These are phyloP conservation scores for Aptenodytes forsteri DNA, from an alignment of 2,113 vertebrate genomes.

Conservation along the genomic window DNA sequence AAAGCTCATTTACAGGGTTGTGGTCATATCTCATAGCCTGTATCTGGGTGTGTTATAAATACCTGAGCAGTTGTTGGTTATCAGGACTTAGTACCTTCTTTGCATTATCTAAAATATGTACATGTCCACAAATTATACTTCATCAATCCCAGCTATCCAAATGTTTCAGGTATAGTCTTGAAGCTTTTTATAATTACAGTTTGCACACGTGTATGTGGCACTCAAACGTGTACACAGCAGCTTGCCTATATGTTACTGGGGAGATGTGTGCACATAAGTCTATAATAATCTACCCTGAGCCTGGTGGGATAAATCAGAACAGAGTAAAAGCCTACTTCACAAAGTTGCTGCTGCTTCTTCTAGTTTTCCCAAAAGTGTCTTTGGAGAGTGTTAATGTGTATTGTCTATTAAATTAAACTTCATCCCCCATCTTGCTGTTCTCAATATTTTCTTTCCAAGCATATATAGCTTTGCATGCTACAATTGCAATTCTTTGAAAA, in stretches of 20 bases:
- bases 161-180: background rate
- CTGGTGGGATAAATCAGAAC: background rate
- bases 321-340: background rate
- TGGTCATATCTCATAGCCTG: background rate
- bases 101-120: background rate
- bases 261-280: background rate
- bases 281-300: background rate
- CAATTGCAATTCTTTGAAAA: background rate
- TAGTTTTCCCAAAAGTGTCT: background rate
- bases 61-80: background rate
- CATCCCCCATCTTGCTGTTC: background rate
- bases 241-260: background rate
- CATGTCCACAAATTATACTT: background rate
- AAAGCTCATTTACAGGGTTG: background rate
- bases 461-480: background rate
- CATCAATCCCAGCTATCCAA: background rate
- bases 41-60: background rate
- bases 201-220: background rate
- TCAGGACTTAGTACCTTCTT: background rate
- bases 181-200: background rate
- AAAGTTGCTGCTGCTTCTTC: background rate
- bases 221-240: background rate
- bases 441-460: background rate
- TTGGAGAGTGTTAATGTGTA: background rate
- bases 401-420: background rate